Evolutionary conservation across 2,888 invertebrate species (phyloP).

Genomic region (Zootermopsis nevadensis): DNA sequence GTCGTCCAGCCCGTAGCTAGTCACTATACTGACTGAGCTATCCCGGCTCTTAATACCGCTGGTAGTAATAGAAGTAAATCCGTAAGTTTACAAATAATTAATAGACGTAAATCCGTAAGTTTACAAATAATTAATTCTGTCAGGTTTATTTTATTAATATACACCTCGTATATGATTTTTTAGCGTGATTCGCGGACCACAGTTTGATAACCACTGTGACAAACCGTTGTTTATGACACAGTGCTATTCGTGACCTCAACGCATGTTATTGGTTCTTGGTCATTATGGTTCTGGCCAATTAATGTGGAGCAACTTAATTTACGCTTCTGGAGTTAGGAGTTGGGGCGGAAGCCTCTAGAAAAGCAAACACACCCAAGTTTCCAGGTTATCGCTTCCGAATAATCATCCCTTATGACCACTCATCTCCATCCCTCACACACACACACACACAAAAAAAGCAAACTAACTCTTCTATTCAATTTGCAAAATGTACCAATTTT

Average conservation of each 20-base stretch:
- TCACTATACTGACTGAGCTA: too few relatives aligned
- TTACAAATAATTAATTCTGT: too few relatives aligned
- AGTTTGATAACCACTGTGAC: neutral
- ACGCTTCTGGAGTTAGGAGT: constrained; percentile 5
- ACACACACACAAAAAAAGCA: neutral
- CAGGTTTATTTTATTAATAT: too few relatives aligned
- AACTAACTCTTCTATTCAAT: constrained; percentile 31
- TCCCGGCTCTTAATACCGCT: too few relatives aligned
- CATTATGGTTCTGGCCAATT: constrained; percentile 8
- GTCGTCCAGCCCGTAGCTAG: too few relatives aligned
- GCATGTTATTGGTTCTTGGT: constrained; percentile 7
- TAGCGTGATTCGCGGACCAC: neutral
- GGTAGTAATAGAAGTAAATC: too few relatives aligned
- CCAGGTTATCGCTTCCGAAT: neutral
- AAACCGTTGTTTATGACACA: neutral
- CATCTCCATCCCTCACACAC: neutral
- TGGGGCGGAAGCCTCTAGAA: constrained; percentile 6
- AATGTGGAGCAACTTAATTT: neutral
- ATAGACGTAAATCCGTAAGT: too few relatives aligned
- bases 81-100: too few relatives aligned
- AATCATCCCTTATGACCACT: neutral
- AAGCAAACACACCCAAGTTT: constrained; percentile 33
- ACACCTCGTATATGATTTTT: too few relatives aligned
- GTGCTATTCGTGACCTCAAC: neutral
- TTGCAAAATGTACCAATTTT: constrained; percentile 41